Evolutionary conservation across 2,113 vertebrate genomes (phyloP).

Genomic region (Barbus barbus): DNA sequence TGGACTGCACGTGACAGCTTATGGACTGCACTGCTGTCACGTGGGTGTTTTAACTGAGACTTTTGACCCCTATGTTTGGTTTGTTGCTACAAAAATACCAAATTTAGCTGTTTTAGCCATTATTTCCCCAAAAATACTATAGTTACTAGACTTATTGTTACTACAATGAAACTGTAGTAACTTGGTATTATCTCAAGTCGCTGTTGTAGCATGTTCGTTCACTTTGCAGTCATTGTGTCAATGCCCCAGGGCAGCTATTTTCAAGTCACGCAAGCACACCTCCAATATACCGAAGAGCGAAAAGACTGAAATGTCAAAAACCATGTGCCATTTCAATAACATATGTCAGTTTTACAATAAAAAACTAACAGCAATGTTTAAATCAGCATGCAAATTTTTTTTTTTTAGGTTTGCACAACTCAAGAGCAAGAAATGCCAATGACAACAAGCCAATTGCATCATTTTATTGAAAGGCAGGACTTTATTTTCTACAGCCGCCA

Average conservation of each 20-base stretch:
- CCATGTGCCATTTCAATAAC: not conserved
- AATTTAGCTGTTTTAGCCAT: not conserved
- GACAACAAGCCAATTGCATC: not conserved
- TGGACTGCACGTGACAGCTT: too few relatives aligned
- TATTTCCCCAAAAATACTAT: not conserved
- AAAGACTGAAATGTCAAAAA: slow-evolving; percentile 15
- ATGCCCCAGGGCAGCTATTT: not conserved
- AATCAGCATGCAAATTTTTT: not conserved
- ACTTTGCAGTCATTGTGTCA: slow-evolving; percentile 24
- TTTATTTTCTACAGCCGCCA: not conserved
- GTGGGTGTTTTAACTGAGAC: not conserved
- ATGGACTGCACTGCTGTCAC: not conserved
- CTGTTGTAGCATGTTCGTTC: slow-evolving; percentile 10
- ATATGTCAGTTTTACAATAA: slow-evolving; percentile 2
- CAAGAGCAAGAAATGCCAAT: not conserved
- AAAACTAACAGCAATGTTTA: not conserved
- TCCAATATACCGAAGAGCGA: slow-evolving; percentile 7
- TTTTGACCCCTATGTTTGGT: not conserved
- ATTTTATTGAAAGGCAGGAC: not conserved
- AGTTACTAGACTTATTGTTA: not conserved
- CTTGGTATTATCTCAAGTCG: not conserved
- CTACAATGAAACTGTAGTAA: not conserved
- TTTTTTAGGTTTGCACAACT: not conserved
- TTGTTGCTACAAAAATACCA: not conserved
- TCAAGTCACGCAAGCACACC: slow-evolving; percentile 1